Evolutionary conservation across 2,113 vertebrate genomes (phyloP), one percentile per base, ranked within the genome.

Genomic region (Xyliphius kryptos): DNA sequence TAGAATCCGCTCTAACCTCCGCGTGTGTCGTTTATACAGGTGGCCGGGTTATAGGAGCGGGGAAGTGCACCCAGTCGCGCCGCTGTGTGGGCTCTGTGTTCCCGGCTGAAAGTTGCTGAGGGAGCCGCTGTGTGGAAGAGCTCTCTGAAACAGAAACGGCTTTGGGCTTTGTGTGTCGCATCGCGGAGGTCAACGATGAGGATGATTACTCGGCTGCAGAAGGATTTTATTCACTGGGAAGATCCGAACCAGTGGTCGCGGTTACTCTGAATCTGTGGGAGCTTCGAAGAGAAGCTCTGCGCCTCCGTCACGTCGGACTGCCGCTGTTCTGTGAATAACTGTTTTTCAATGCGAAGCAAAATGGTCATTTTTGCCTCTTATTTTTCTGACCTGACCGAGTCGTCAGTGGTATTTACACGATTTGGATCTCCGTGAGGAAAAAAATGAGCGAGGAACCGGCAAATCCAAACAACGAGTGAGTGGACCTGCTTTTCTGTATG

Each of bases 381-480:
- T 85, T 88, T 76, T 86, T 82, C 84, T 80, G 80, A 83, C 77
- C 83, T 90, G 88, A 80, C 89, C 82, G 88, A 90, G 81, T 85
- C 85, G 82, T 87, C 84, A 84, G 88, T 85, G 89, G 85, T 87
- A 82, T 90, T 90, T 82, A 87, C 81, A 84, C 85, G 85, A 87
- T 88, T 87, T 87, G 87, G 80, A 85, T 87, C 90, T 75, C 91
- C 89, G 89, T 97, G 91, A 97, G 91, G 91, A n/a, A n/a, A 88
- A 86, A 96, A 90, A 97, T 97, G 94, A 97, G 92, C 91, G 93
- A 97, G 90, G 93, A 97, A 89, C 91, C 92, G 91, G 91, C 91
- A 88, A 89, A 92, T 91, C 89, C 91, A 90, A 92, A 92, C 88
- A 88, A 91, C 89, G 94, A 97, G 94, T 97, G 85, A 96, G 93